These are phyloP conservation scores for Ceratina calcarata DNA, from an alignment of 1,140 invertebrate genomes.

Conservation along the genomic window DNA sequence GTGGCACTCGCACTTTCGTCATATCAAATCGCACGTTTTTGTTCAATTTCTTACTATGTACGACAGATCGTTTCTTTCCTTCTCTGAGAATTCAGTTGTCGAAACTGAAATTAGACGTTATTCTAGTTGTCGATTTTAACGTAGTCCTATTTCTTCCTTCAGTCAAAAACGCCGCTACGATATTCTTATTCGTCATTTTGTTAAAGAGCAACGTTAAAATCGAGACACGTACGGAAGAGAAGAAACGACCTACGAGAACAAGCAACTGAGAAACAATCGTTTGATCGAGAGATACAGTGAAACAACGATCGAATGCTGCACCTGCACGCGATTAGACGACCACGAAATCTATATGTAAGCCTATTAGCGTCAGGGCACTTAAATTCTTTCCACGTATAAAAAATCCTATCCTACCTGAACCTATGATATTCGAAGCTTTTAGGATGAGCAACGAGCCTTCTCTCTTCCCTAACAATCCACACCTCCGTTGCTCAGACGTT, in stretches of 20 bases:
- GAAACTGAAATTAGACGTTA: background rate
- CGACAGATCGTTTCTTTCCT: background rate
- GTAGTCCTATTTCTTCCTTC: background rate
- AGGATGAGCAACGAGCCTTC: conserved; percentile 59
- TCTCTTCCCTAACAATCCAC: background rate
- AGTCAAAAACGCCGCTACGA: background rate
- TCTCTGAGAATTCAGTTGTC: background rate
- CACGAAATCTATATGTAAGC: conserved; percentile 30
- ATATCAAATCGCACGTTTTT: background rate
- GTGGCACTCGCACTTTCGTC: conserved; percentile 5
- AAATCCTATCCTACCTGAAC: conserved; percentile 62
- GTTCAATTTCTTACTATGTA: background rate
- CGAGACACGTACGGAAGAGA: background rate
- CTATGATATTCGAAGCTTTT: conserved; percentile 64
- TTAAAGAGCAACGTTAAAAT: background rate
- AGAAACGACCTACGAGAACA: too few relatives aligned
- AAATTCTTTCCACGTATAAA: conserved; percentile 54
- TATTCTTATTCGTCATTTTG: background rate
- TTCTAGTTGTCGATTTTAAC: background rate
- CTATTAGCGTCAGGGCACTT: conserved; percentile 38
- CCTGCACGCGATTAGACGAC: conserved; percentile 49
- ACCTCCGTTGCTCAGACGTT: background rate
- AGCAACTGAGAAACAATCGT: background rate
- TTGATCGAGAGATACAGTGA: background rate
- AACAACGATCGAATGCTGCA: conserved; percentile 41